A percentile compares a stretch with the other conserved stretches of the same genome.
Evolutionary conservation across 2,113 vertebrate species (phyloP).

Genomic region (Cettia cetti): DNA sequence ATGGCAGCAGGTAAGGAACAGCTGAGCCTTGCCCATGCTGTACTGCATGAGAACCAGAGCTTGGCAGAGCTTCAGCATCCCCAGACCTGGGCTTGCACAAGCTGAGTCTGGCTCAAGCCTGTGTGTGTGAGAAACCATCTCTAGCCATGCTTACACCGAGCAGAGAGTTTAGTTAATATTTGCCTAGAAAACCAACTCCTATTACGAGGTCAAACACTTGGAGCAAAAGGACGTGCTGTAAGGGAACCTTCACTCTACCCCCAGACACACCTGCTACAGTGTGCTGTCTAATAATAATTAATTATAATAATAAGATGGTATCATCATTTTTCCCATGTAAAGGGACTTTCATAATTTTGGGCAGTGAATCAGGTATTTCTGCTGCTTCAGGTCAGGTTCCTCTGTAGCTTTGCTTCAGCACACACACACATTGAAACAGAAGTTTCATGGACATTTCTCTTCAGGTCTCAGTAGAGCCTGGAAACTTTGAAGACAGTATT

Average conservation of each 20-base stretch:
- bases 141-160: accelerated
- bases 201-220: background rate
- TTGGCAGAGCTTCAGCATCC: background rate
- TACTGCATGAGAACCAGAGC: background rate
- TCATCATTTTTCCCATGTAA: background rate
- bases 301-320: background rate
- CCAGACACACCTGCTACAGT: accelerated
- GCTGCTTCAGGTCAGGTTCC: background rate
- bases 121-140: background rate
- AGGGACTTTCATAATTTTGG: background rate
- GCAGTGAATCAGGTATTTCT: background rate
- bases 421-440: background rate
- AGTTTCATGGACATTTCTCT: background rate
- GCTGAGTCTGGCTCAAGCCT: background rate
- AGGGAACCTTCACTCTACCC: background rate
- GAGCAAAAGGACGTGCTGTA: accelerated
- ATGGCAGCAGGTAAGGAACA: background rate
- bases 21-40: background rate
- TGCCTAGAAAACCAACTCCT: background rate
- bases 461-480: background rate
- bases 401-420: background rate
- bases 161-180: background rate
- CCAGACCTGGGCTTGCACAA: background rate
- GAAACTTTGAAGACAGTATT: background rate
- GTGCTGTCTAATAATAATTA: background rate